These are phyloP conservation scores for Lacerta agilis DNA, from an alignment of 2,797 vertebrate species.

Conservation along the genomic window DNA sequence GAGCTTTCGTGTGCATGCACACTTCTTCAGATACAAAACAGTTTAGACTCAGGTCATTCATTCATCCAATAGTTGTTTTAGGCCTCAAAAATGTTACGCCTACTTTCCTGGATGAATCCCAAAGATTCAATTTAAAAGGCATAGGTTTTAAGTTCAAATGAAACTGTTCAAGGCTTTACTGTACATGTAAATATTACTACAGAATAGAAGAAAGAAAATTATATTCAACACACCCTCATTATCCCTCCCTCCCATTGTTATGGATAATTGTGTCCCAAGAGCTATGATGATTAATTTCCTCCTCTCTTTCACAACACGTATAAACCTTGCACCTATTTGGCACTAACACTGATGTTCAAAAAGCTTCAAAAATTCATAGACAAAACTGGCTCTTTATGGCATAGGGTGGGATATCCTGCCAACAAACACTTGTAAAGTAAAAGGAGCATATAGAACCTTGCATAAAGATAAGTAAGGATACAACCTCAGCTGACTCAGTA, in stretches of 20 bases:
- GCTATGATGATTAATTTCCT: conserved; percentile 17
- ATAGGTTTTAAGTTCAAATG: conserved; percentile 14
- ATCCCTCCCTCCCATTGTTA: neutral
- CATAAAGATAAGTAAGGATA: neutral
- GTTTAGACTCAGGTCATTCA: neutral
- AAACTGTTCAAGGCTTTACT: conserved; percentile 26
- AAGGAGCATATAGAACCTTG: neutral
- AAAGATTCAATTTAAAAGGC: conserved; percentile 1
- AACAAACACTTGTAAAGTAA: neutral
- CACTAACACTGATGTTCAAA: neutral
- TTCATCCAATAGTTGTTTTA: neutral
- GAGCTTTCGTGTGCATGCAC: too few species aligned
- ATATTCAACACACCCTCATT: conserved; percentile 16
- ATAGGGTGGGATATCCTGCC: neutral
- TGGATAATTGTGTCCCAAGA: neutral
- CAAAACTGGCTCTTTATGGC: neutral
- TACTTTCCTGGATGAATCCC: neutral
- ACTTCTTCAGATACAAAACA: neutral
- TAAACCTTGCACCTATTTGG: neutral
- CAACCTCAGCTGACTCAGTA: neutral
- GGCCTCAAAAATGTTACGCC: neutral
- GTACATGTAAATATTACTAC: conserved; percentile 5
- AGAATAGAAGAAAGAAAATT: conserved; percentile 3
- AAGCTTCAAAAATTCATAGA: neutral
- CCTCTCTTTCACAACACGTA: neutral